These are phyloP conservation scores for Spondyliosoma cantharus DNA, from an alignment of 2,797 vertebrate species.

Conservation along the genomic window DNA sequence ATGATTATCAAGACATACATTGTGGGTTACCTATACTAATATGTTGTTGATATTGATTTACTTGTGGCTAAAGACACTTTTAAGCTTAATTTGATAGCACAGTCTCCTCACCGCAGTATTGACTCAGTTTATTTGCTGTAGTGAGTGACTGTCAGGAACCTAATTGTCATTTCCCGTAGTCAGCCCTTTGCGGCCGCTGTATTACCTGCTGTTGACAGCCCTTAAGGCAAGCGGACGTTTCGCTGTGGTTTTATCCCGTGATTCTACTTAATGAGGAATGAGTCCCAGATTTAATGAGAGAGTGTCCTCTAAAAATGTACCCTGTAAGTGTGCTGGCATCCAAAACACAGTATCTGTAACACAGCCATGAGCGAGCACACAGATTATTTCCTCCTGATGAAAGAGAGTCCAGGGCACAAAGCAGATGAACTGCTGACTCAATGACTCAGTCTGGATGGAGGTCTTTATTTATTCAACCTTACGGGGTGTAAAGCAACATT, in stretches of 20 bases:
- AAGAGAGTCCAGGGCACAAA: neutral
- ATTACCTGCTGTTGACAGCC: constrained; percentile 68
- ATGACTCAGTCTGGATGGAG: neutral
- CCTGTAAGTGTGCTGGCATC: constrained; percentile 4
- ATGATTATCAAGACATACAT: neutral
- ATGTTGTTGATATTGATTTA: constrained; percentile 11
- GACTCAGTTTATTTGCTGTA: constrained; percentile 46
- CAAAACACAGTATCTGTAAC: neutral
- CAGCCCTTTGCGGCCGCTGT: constrained; percentile 32
- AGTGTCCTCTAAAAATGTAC: constrained; percentile 20
- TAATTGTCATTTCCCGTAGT: constrained; percentile 22
- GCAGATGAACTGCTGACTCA: constrained; percentile 1
- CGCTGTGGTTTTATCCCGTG: constrained; percentile 9
- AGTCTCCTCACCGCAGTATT: constrained; percentile 44
- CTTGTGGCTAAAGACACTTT: constrained; percentile 1
- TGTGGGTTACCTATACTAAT: neutral
- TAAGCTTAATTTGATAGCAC: neutral
- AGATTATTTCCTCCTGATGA: constrained; percentile 21
- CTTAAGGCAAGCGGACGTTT: constrained; percentile 30
- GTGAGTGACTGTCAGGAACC: constrained; percentile 31
- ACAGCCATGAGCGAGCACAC: neutral
- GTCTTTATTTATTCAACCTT: constrained; percentile 12
- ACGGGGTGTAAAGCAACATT: neutral
- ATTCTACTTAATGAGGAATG: constrained; percentile 12
- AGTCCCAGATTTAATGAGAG: constrained; percentile 38